Evolutionary conservation across 2,113 vertebrate species (phyloP).

Genomic region (Ciconia maguari): DNA sequence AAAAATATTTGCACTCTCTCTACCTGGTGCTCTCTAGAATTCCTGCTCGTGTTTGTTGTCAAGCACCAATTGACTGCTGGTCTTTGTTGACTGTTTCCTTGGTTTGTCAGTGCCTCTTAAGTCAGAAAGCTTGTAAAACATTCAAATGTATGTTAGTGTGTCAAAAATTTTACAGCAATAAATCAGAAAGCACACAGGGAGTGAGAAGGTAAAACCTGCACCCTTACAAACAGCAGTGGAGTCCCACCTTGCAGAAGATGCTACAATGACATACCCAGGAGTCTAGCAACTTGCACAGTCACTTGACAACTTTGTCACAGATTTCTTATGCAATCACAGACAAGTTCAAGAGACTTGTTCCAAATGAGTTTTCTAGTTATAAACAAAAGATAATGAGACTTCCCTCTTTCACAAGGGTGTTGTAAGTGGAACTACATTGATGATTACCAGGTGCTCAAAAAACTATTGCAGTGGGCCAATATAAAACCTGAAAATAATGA

Average conservation of each 20-base stretch:
- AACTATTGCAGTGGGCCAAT: neutral
- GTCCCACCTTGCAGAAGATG: neutral
- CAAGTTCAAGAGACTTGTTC: neutral
- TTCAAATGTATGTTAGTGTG: neutral
- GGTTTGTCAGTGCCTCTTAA: neutral
- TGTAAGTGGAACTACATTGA: neutral
- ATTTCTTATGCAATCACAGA: neutral
- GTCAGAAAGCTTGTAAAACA: neutral
- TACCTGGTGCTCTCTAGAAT: neutral
- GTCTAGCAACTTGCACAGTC: neutral
- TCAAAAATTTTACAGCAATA: neutral
- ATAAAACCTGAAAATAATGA: neutral
- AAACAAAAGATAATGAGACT: neutral
- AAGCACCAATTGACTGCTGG: neutral
- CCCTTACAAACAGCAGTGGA: neutral
- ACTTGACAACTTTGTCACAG: neutral
- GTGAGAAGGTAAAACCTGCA: neutral
- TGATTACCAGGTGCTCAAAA: neutral
- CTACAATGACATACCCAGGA: neutral
- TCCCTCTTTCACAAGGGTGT: neutral
- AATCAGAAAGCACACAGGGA: neutral
- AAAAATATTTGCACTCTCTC: neutral
- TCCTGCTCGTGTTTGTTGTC: neutral
- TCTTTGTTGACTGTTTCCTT: neutral
- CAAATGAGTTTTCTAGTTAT: neutral